phyloP scores from a whole-genome alignment of 2,888 invertebrate species.

The Polymixis flavicincta region DNA sequence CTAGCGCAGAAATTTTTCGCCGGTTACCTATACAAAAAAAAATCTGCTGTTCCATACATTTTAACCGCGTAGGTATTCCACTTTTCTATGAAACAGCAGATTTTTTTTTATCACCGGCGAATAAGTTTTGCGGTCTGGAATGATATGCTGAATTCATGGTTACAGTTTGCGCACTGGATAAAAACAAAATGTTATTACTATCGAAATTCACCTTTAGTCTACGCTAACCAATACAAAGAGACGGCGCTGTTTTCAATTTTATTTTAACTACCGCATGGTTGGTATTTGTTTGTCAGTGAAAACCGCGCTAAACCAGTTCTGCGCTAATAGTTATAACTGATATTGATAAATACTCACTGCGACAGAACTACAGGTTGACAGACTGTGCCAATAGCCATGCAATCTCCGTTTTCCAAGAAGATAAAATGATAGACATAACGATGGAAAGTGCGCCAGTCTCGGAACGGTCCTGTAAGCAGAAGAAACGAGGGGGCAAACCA shows the following conservation, averaged over 20 bases:
- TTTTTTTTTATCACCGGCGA: too few relatives aligned
- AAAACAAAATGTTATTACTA: not conserved
- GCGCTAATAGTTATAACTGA: not conserved
- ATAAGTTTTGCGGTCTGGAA: too few relatives aligned
- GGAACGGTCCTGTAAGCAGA: conserved; percentile 83
- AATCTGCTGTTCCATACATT: too few relatives aligned
- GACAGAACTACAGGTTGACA: conserved; percentile 92
- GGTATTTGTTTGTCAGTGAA: conserved; percentile 15
- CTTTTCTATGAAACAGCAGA: too few relatives aligned
- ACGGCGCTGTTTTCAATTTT: not conserved
- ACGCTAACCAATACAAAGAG: too few relatives aligned
- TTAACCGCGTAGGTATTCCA: too few relatives aligned
- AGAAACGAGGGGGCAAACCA: not conserved
- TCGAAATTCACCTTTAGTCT: not conserved
- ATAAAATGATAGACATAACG: conserved; percentile 93
- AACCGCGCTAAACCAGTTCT: too few relatives aligned
- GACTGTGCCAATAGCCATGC: conserved; percentile 92
- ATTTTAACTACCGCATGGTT: not conserved
- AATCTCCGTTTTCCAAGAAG: conserved; percentile 92
- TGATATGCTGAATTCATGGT: too few relatives aligned
- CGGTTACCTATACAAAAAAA: too few relatives aligned
- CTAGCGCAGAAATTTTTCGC: too few relatives aligned
- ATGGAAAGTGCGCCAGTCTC: conserved; percentile 93
- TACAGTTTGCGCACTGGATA: too few relatives aligned
- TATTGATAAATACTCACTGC: conserved; percentile 82